phyloP scores from a whole-genome alignment of 2,113 vertebrate genomes.

The Taurulus bubalis region DNA sequence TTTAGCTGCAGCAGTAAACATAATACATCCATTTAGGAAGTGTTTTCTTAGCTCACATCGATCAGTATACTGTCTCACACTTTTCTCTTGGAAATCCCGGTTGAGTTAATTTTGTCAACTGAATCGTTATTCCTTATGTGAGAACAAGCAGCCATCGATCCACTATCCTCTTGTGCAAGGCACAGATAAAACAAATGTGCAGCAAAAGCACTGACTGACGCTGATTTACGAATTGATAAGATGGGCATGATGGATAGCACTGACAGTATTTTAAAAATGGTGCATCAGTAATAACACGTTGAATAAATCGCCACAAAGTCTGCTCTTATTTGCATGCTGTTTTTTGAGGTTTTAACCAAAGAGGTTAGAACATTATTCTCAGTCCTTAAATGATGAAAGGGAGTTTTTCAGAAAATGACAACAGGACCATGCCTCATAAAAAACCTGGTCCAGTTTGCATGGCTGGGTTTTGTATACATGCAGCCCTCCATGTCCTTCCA shows the following conservation, averaged over 20 bases:
- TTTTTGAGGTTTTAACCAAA: neutral
- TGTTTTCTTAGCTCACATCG: neutral
- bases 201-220: neutral
- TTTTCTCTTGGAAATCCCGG: neutral
- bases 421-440: neutral
- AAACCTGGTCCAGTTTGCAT: too few species aligned
- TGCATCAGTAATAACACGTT: neutral
- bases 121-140: neutral
- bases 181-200: constrained; percentile 5
- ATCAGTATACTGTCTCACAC: neutral
- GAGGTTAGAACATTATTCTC: neutral
- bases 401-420: neutral
- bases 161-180: neutral
- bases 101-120: neutral
- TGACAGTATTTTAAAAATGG: neutral
- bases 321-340: neutral
- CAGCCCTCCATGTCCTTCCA: too few species aligned
- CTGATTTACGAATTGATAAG: neutral
- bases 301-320: neutral
- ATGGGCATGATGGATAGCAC: neutral
- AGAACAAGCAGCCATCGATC: constrained; percentile 7
- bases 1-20: neutral
- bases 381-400: neutral
- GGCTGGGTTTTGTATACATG: too few species aligned
- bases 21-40: neutral